Conservation (phyloP, 2,888 invertebrate genomes). For the Macrophya alboannulata region DNA sequence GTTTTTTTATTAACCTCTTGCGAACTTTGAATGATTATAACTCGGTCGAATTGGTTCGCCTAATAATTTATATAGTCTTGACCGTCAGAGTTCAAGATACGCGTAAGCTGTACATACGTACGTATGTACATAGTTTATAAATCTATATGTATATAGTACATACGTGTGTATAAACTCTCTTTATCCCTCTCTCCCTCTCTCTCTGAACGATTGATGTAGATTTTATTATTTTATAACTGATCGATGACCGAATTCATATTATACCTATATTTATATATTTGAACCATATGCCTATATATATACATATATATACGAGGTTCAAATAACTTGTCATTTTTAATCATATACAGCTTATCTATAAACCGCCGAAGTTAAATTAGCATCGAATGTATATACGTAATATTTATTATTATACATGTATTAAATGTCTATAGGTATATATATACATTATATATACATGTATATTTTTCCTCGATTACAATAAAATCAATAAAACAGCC, state of each 20-base stretch:
- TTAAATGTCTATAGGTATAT: too few relatives aligned
- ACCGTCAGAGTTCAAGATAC: slow-evolving; percentile 1
- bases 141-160: not conserved
- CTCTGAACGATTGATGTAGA: not conserved
- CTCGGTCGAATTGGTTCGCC: slow-evolving; percentile 3
- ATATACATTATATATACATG: too few relatives aligned
- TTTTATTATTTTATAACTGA: not conserved
- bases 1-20: not conserved
- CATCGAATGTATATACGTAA: too few relatives aligned
- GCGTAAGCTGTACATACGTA: not conserved
- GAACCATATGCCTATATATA: not conserved
- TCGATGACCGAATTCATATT: slow-evolving; percentile 34
- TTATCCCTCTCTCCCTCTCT: not conserved
- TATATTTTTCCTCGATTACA: not conserved
- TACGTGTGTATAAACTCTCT: not conserved
- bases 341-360: too few relatives aligned
- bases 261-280: not conserved
- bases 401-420: too few relatives aligned
- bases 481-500: not conserved
- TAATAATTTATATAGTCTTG: not conserved
- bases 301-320: not conserved
- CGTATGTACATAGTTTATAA: not conserved
- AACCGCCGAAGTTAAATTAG: not conserved
- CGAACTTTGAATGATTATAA: slow-evolving; percentile 13
- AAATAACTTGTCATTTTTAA: not conserved